Evolutionary conservation across 2,888 invertebrate genomes (phyloP).

Genomic region (Spodoptera picta): DNA sequence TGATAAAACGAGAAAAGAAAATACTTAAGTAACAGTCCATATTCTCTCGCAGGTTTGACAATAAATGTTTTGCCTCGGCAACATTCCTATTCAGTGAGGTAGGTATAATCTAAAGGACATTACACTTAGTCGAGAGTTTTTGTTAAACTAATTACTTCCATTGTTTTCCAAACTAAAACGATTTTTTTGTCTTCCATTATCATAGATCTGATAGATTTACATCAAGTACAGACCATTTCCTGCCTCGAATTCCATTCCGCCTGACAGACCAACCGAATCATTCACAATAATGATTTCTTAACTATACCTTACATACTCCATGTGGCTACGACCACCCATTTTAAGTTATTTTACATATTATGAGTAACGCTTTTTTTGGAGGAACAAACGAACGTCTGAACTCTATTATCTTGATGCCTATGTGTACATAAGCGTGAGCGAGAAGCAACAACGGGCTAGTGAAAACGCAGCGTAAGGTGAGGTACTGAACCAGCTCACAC

Average conservation of each 20-base stretch:
- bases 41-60: constrained; percentile 25
- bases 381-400: constrained; percentile 56
- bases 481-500: constrained; percentile 70
- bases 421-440: constrained; percentile 64
- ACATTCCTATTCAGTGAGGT: constrained; percentile 14
- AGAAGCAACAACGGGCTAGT: constrained; percentile 64
- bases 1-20: constrained; percentile 36
- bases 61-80: constrained; percentile 21
- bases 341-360: constrained; percentile 60
- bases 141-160: constrained; percentile 53
- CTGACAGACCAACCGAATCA: constrained; percentile 50
- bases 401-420: constrained; percentile 60
- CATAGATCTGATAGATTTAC: constrained; percentile 63
- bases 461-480: constrained; percentile 75
- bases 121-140: constrained; percentile 47
- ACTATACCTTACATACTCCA: constrained; percentile 56
- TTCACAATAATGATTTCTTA: constrained; percentile 61
- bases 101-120: constrained; percentile 41
- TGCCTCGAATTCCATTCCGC: constrained; percentile 65
- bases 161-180: constrained; percentile 63
- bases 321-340: constrained; percentile 61
- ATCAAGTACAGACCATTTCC: constrained; percentile 63
- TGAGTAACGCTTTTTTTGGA: constrained; percentile 57
- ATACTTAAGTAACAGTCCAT: constrained; percentile 28
- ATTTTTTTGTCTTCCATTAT: constrained; percentile 58